Evolutionary conservation across 2,888 invertebrate species (phyloP), one percentile per base, ranked within the genome.

Genomic region (Melanostoma mellinum): DNA sequence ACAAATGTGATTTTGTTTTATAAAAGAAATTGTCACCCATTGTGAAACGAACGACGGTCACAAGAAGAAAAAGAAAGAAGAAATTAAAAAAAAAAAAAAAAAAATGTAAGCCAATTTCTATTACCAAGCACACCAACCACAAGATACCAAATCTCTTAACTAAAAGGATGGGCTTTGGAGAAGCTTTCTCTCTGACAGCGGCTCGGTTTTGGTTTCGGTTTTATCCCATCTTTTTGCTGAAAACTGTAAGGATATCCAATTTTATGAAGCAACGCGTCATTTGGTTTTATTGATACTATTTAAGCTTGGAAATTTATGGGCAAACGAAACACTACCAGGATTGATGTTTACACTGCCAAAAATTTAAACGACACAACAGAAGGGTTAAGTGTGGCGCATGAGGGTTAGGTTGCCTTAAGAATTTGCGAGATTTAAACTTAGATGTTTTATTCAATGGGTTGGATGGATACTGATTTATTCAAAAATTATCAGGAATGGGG

Each of bases 261-360:
- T 81, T 85, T 81, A 85, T 72, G 73, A 44, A 50, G 71, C 46
- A 60, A 76, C 81, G 73, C 81, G 61, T 77, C 85, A 81, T 85
- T 85, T 80, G 73, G 61, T 73, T 85, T 85, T 85, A 85, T 85
- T 85, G 85, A 69, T 63, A 69, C 81, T 77, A 78, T 74, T 82
- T 82, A 50, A 33, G 58, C 63, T n/a, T 35, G 56, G 40, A 20
- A 58, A 77, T 82, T 74, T 78, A 74, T 74, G 63, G 35, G 20
- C 44, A 46, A 65, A 52, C 40, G n/a, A 56, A 67, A 77, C 53
- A 71, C 71, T 60, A 48, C 36, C 58, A 67, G 20, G 60, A 69
- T 74, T 80, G 79, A 63, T 63, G 68, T 80, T 80, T 44, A 74
- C 79, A 80, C 50, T 74, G 61, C 36, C 61, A 48, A 48, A 58